These are phyloP conservation scores for Aldrovandia affinis DNA, from an alignment of 2,797 vertebrate species.

Conservation along the genomic window DNA sequence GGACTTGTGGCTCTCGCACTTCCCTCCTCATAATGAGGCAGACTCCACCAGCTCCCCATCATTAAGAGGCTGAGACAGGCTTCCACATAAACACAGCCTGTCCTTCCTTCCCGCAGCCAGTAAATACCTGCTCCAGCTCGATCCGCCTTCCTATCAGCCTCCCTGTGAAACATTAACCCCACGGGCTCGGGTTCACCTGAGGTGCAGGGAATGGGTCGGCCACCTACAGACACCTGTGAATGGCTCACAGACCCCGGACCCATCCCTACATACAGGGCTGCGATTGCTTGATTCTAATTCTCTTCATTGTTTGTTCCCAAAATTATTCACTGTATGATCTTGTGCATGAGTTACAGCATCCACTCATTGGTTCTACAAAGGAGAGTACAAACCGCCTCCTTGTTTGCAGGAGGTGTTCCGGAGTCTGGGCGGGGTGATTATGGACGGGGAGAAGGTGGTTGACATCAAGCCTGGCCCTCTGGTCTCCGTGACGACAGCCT, in stretches of 20 bases:
- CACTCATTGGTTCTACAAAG: too few species aligned
- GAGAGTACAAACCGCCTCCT: not conserved
- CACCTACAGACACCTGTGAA: not conserved
- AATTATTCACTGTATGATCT: not conserved
- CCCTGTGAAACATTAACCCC: not conserved
- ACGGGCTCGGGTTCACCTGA: not conserved
- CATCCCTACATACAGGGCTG: too few species aligned
- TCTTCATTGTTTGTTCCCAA: not conserved
- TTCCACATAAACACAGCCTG: not conserved
- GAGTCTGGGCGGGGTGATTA: conserved; percentile 74
- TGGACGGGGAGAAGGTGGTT: conserved; percentile 82
- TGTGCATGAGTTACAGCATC: not conserved
- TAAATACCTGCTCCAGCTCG: not conserved
- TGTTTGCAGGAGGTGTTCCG: conserved; percentile 73
- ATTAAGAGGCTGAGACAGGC: not conserved
- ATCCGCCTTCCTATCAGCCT: not conserved
- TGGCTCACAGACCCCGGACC: not conserved
- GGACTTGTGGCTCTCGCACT: too few species aligned
- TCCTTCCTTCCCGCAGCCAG: not conserved
- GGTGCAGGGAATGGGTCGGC: not conserved
- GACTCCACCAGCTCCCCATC: not conserved
- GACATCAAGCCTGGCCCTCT: conserved; percentile 76
- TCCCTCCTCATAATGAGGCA: too few species aligned
- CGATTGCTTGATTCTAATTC: not conserved
- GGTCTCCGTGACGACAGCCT: conserved; percentile 75